phyloP scores from a whole-genome alignment of 2,113 vertebrate species.

The Heterotilapia buettikoferi region DNA sequence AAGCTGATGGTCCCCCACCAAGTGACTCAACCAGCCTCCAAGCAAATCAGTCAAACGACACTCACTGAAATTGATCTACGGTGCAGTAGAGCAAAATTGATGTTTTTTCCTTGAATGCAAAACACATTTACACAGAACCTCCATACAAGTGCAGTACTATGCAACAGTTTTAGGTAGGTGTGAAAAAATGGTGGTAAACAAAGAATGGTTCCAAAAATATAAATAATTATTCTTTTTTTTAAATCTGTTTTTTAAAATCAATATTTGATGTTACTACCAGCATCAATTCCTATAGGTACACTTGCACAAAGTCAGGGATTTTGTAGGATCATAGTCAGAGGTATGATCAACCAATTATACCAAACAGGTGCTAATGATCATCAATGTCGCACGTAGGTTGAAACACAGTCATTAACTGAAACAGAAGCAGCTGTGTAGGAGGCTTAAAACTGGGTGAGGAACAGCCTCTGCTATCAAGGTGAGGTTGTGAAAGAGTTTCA shows the following conservation, averaged over 20 bases:
- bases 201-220: not conserved
- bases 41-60: not conserved
- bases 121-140: not conserved
- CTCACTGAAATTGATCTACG: not conserved
- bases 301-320: not conserved
- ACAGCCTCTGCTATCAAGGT: not conserved
- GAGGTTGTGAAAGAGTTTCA: not conserved
- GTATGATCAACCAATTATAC: not conserved
- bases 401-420: not conserved
- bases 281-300: not conserved
- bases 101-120: not conserved
- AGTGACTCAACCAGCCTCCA: not conserved
- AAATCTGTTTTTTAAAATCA: accelerated
- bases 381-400: accelerated
- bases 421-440: not conserved
- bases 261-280: not conserved
- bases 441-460: not conserved
- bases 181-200: not conserved
- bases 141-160: not conserved
- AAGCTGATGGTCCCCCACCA: not conserved
- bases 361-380: not conserved
- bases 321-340: not conserved
- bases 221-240: not conserved
- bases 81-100: not conserved
- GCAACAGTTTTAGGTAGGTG: not conserved